Evolutionary conservation across 1,140 invertebrate genomes (phyloP), one percentile per base, ranked within the genome.

Genomic region (Magallana ariakensis): DNA sequence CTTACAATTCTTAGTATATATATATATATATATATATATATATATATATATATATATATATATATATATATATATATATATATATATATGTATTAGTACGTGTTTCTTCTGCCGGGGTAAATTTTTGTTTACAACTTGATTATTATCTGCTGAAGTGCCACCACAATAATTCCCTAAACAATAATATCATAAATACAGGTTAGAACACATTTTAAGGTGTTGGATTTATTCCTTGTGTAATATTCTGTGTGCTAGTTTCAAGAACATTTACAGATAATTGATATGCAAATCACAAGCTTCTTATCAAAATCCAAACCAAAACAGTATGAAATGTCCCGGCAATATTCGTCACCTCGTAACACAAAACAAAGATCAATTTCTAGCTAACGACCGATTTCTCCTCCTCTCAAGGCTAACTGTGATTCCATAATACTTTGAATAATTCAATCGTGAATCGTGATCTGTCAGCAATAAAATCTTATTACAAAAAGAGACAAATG

Each of bases 271-370:
- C 19, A 26, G 66, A 70, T 70, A 70, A 70, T 70, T 70, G n/a
- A 70, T 70, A 70, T 70, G 66, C 66, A 70, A 70, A 70, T 70
- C 66, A 70, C 66, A 70, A 70, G 19, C 19, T 26, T 26, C 66
- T 70, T 70, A 70, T 70, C 66, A 22, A 22, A 70, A 70, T 13
- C 66, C 19, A 70, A 13, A 70, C 66, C 22, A 22, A 70, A 22
- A 22, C 19, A 70, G 8, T 22, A 19, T 70, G 66, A 9, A 70
- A 70, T 66, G 19, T 66, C n/a, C 62, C n/a, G n/a, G 22, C 62
- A 22, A 22, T 66, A 66, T 66, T 70, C 66, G 66, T 70, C 66
- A 22, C 22, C 66, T 70, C 7, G 66, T 70, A 70, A 70, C 33
- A 26, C 66, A 22, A 70, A n/a, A 60, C 15, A 70, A 70, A 19